Percentiles rank a stretch among this genome's conserved stretches.
Evolutionary conservation across 2,888 invertebrate species (phyloP).

Genomic region (Plagodis dolabraria): DNA sequence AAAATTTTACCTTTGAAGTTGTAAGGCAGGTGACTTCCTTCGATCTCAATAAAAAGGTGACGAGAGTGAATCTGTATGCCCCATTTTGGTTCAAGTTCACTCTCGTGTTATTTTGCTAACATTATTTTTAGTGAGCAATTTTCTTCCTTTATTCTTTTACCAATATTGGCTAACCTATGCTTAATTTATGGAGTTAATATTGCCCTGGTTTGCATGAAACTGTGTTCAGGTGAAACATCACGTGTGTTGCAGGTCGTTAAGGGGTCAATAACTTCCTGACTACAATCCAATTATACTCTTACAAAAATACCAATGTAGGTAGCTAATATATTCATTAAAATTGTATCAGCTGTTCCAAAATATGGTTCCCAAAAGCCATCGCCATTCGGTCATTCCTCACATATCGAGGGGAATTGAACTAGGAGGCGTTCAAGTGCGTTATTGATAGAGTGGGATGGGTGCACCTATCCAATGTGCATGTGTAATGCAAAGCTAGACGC

Average conservation of each 20-base stretch:
- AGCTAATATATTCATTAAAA: no score
- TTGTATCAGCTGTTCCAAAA: slow-evolving; percentile 10
- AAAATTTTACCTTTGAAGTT: slow-evolving; percentile 22
- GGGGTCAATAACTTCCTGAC: slow-evolving; percentile 76
- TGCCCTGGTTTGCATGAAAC: background rate
- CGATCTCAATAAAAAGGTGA: slow-evolving; percentile 46
- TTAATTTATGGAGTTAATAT: background rate
- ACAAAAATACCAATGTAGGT: slow-evolving; percentile 1
- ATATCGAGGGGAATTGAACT: background rate
- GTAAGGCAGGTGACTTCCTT: slow-evolving; percentile 36
- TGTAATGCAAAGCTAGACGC: slow-evolving; percentile 58
- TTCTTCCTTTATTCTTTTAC: slow-evolving; percentile 27
- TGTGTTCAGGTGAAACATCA: slow-evolving; percentile 71
- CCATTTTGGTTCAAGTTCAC: slow-evolving; percentile 74
- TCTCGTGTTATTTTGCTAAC: slow-evolving; percentile 62
- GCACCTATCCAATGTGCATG: slow-evolving; percentile 47
- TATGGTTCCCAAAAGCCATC: slow-evolving; percentile 3
- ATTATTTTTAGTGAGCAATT: slow-evolving; percentile 36
- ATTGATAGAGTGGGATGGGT: slow-evolving; percentile 37
- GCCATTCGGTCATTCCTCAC: background rate
- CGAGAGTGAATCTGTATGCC: slow-evolving; percentile 56
- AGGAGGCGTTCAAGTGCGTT: slow-evolving; percentile 30
- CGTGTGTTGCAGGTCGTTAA: slow-evolving; percentile 78
- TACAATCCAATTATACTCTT: background rate
- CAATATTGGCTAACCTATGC: slow-evolving; percentile 7